Conservation (phyloP, 2,797 vertebrate genomes). For the Paguma larvata region DNA sequence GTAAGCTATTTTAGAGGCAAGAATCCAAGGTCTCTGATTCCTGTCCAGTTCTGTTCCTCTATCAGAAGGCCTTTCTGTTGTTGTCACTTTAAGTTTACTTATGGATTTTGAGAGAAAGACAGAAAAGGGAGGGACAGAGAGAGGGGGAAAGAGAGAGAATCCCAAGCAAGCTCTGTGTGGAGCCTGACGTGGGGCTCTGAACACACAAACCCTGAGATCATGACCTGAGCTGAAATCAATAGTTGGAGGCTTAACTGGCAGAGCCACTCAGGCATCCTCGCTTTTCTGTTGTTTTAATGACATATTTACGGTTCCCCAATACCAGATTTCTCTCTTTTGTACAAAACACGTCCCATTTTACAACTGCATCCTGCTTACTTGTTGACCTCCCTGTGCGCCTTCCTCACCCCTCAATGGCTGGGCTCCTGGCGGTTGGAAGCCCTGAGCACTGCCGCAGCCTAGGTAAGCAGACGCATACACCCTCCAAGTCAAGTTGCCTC, state of each 20-base stretch:
- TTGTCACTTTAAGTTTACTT: neutral
- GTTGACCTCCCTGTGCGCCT: neutral
- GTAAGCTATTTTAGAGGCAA: rapidly evolving
- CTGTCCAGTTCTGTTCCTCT: neutral
- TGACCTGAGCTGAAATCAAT: too few species aligned
- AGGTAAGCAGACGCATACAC: constrained; percentile 4
- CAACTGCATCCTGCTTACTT: too few species aligned
- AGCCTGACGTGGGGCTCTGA: too few species aligned
- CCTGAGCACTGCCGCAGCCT: neutral
- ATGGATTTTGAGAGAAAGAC: too few species aligned
- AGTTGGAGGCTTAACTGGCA: too few species aligned
- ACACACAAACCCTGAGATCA: too few species aligned
- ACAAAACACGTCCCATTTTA: rapidly evolving
- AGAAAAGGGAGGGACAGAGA: too few species aligned
- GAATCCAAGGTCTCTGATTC: rapidly evolving
- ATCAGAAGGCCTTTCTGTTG: neutral
- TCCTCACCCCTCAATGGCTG: rapidly evolving
- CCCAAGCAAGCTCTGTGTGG: too few species aligned
- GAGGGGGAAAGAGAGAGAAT: too few species aligned
- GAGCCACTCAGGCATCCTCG: too few species aligned
- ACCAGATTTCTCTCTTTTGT: neutral
- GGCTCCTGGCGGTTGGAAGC: neutral
- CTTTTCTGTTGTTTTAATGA: neutral
- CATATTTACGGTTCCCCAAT: neutral
- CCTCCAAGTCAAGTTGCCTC: constrained; percentile 71